Evolutionary conservation across 1,140 invertebrate genomes (phyloP).

Genomic region (Drosophila eugracilis): DNA sequence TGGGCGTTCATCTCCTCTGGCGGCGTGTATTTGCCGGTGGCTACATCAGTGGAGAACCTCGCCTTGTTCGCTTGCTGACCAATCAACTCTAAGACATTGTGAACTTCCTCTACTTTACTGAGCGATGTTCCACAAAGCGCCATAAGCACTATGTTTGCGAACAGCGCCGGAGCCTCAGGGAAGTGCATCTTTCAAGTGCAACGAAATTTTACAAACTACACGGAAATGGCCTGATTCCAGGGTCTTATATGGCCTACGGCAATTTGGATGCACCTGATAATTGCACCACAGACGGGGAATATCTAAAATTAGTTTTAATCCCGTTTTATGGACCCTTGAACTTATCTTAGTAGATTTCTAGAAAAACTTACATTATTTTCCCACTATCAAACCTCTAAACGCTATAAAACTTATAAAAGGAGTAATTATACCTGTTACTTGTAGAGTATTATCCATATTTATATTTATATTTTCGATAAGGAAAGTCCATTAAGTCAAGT

Average conservation of each 20-base stretch:
- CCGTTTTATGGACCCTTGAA: constrained; percentile 13
- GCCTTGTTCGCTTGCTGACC: not conserved
- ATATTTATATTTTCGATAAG: too few relatives aligned
- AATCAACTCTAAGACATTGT: constrained; percentile 24
- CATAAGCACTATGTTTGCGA: constrained; percentile 18
- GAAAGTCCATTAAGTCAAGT: too few relatives aligned
- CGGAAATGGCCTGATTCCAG: not conserved
- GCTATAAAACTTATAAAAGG: not conserved
- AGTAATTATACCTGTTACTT: too few relatives aligned
- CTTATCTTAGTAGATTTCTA: constrained; percentile 26
- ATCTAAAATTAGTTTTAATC: constrained; percentile 28
- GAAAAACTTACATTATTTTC: constrained; percentile 1
- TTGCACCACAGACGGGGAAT: constrained; percentile 8
- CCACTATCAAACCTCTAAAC: not conserved
- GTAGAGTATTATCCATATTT: too few relatives aligned
- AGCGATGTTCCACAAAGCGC: constrained; percentile 5
- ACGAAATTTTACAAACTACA: constrained; percentile 15
- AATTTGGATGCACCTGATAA: constrained; percentile 21
- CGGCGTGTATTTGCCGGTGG: constrained; percentile 54
- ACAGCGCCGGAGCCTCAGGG: constrained; percentile 5
- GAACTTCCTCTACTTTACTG: constrained; percentile 17
- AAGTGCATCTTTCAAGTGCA: constrained; percentile 23
- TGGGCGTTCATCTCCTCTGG: constrained; percentile 59
- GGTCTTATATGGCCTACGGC: constrained; percentile 31
- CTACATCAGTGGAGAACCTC: constrained; percentile 43